Evolutionary conservation across 1,140 invertebrate species (phyloP).

Genomic region (Argopecten irradians): DNA sequence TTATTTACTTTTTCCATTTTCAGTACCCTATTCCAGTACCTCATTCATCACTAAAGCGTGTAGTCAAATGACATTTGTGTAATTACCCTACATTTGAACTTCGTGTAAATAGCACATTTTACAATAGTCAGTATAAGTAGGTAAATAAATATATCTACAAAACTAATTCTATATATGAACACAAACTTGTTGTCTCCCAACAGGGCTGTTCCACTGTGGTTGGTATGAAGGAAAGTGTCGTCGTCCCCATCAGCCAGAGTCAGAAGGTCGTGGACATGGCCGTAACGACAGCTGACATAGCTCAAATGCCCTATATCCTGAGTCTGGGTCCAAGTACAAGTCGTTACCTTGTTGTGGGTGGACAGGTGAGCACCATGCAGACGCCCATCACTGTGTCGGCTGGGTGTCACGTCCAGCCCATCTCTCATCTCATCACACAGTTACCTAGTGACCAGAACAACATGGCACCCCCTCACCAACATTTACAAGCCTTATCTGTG

Average conservation of each 20-base stretch:
- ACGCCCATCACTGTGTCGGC: not conserved
- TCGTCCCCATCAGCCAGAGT: not conserved
- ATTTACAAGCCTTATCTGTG: not conserved
- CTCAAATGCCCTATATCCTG: not conserved
- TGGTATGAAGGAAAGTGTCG: not conserved
- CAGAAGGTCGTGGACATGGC: not conserved
- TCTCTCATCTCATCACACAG: not conserved
- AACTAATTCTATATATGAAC: not conserved
- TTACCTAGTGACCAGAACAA: not conserved
- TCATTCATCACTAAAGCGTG: no score
- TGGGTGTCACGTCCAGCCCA: not conserved
- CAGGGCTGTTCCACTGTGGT: not conserved
- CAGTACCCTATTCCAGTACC: no score
- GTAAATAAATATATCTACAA: no score
- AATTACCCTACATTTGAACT: no score
- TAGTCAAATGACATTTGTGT: no score
- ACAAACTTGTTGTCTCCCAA: not conserved
- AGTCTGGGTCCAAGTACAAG: not conserved
- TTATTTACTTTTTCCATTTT: no score
- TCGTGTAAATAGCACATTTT: no score
- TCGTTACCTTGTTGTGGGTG: not conserved
- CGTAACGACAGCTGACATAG: not conserved
- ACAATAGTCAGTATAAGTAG: no score
- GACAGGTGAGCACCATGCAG: not conserved
- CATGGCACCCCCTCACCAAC: not conserved